phyloP scores from a whole-genome alignment of 2,888 invertebrate genomes.

The Gari tellinella region DNA sequence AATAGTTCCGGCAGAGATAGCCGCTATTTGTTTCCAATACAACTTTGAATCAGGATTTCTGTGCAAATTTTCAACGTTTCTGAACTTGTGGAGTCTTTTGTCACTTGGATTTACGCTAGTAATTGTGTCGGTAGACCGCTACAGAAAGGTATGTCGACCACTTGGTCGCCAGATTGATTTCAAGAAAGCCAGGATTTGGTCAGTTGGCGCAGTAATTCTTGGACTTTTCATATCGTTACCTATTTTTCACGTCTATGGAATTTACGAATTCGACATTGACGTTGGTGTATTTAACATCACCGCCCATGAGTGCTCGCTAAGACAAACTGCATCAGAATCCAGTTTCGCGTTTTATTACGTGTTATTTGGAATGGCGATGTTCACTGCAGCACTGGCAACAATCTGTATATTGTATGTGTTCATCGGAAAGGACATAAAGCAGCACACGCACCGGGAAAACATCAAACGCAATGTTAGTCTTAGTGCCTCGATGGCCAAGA shows the following conservation, averaged over 20 bases:
- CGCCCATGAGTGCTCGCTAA: conserved; percentile 49
- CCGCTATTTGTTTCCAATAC: conserved; percentile 54
- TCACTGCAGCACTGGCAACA: conserved; percentile 27
- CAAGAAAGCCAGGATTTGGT: conserved; percentile 50
- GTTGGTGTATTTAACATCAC: conserved; percentile 19
- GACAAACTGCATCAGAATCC: conserved; percentile 5
- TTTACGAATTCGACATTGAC: conserved; percentile 18
- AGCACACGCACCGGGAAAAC: conserved; percentile 39
- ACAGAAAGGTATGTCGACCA: conserved; percentile 69
- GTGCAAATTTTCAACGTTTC: conserved; percentile 54
- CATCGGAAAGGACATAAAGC: conserved; percentile 48
- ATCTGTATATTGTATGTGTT: conserved; percentile 56
- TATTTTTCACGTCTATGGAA: conserved; percentile 37
- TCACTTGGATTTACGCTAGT: conserved; percentile 53
- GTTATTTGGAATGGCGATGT: conserved; percentile 46
- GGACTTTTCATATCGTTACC: conserved; percentile 50
- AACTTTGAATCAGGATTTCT: conserved; percentile 42
- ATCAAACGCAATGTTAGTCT: conserved; percentile 42
- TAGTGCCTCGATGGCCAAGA: conserved; percentile 45
- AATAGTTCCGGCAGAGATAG: conserved; percentile 59
- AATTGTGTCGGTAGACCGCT: conserved; percentile 67
- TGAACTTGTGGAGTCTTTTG: conserved; percentile 47
- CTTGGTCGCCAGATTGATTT: conserved; percentile 68
- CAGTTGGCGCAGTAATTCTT: conserved; percentile 36
- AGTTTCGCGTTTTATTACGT: conserved; percentile 38